Evolutionary conservation across 1,140 invertebrate genomes (phyloP).

Genomic region (Bilobella aurantiaca): DNA sequence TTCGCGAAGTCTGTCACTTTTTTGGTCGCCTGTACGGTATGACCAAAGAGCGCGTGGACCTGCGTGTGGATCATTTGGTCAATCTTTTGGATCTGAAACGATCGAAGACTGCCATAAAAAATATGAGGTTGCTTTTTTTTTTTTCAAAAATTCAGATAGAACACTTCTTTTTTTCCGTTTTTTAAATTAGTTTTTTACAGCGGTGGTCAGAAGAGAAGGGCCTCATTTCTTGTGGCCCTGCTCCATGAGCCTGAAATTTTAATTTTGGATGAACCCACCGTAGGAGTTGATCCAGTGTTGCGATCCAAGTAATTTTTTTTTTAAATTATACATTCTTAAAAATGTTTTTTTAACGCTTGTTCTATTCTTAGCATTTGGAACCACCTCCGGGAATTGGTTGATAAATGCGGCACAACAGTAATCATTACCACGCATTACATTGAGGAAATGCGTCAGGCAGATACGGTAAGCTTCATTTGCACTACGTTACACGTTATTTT

Average conservation of each 20-base stretch:
- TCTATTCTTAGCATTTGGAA: constrained; percentile 23
- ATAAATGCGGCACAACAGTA: constrained; percentile 16
- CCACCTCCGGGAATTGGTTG: constrained; percentile 18
- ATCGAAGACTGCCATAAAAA: constrained; percentile 70
- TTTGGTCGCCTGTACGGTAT: constrained; percentile 48
- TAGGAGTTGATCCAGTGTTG: constrained; percentile 21
- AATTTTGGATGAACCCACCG: constrained; percentile 50
- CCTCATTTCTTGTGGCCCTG: constrained; percentile 80
- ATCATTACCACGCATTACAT: constrained; percentile 29
- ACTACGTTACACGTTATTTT: constrained; percentile 61
- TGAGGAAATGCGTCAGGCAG: constrained; percentile 24
- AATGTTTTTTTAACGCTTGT: background rate
- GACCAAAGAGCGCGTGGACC: constrained; percentile 37
- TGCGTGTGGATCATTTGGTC: constrained; percentile 61
- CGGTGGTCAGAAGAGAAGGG: constrained; percentile 60
- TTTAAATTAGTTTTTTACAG: constrained; percentile 11
- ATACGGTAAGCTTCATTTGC: constrained; percentile 20
- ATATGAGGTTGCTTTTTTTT: constrained; percentile 55
- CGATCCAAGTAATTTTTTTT: constrained; percentile 13
- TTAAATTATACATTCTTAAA: background rate
- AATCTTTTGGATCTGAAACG: constrained; percentile 78
- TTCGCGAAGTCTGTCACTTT: constrained; percentile 46
- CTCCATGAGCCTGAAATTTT: constrained; percentile 85
- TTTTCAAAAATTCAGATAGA: background rate
- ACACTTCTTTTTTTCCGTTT: background rate